Conservation (phyloP, 1,140 invertebrate genomes). For the Helicorthomorpha holstii region DNA sequence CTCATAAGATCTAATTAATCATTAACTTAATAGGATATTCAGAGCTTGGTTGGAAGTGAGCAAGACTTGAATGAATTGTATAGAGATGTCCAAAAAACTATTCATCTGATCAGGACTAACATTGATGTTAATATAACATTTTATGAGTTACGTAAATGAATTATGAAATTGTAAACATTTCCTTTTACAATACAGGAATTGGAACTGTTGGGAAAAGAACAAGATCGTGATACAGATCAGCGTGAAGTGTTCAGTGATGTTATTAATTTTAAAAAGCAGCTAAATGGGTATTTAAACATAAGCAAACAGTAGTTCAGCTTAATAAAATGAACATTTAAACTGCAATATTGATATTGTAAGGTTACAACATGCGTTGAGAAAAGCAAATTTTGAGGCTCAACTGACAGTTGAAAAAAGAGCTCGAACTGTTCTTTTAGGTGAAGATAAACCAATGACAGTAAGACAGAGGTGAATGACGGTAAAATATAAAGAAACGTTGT, state of each 20-base stretch:
- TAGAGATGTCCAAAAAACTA: background rate
- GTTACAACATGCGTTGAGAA: constrained; percentile 21
- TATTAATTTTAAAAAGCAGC: constrained; percentile 21
- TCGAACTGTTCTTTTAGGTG: constrained; percentile 18
- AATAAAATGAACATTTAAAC: constrained; percentile 2
- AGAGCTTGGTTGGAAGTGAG: background rate
- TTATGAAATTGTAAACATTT: constrained; percentile 11
- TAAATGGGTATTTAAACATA: constrained; percentile 16
- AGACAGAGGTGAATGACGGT: too few species aligned
- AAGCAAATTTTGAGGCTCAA: constrained; percentile 23
- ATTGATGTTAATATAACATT: background rate
- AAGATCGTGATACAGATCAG: constrained; percentile 41
- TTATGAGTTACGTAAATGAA: background rate
- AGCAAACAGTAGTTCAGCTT: background rate
- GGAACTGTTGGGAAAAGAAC: constrained; percentile 33
- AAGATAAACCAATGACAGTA: too few species aligned
- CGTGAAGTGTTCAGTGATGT: constrained; percentile 20
- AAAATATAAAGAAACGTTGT: too few species aligned
- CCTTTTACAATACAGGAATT: constrained; percentile 17
- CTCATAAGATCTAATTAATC: too few species aligned
- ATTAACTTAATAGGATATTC: background rate
- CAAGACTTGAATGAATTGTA: background rate
- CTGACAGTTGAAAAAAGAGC: constrained; percentile 23
- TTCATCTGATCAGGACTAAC: background rate
- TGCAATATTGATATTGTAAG: constrained; percentile 13